Evolutionary conservation across 2,797 vertebrate genomes (phyloP), one percentile per base, ranked within the genome.

Genomic region (Naso thynnoides): DNA sequence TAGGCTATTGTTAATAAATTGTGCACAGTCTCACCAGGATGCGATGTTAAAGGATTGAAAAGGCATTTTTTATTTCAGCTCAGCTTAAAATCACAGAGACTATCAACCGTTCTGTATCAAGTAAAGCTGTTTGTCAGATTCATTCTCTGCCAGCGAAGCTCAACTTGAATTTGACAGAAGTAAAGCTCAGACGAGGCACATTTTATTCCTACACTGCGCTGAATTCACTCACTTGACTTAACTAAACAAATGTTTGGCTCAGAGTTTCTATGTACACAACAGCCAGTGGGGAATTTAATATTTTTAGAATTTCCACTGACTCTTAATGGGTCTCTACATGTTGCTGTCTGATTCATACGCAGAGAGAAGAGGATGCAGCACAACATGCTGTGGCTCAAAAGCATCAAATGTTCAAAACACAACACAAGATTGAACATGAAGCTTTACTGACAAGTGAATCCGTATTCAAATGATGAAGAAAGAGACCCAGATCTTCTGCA

Each of bases 231-330:
- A 55, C 57, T 70, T 70, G 62, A 73, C 64, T 49, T 60, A 14
- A 66, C 49, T 69, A 71, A 78, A 81, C 79, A 63, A 54, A 16
- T 67, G 65, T 73, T 79, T 14, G 9, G 27, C 53, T 76, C 66
- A 53, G 4, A 70, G 69, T 42, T 41, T 21, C 70, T 48, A 61
- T 27, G 55, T 47, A 52, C 59, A 64, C 58, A 42, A 24, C 41
- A 44, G 42, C 29, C 60, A 36, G 26, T 24, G 45, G 76, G 67
- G 61, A 58, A 80, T 82, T 79, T 77, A 67, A 74, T 84, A 76
- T 81, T 83, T 83, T 78, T 62, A 44, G 69, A 58, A 71, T 69
- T 79, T 83, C 78, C 76, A 79, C 79, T 77, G 75, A 73, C 55
- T 82, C 16, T 57, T 41, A 70, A 84, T 78, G 64, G 79, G 78